phyloP scores from a whole-genome alignment of 2,113 vertebrate species.

The Podilymbus podiceps region DNA sequence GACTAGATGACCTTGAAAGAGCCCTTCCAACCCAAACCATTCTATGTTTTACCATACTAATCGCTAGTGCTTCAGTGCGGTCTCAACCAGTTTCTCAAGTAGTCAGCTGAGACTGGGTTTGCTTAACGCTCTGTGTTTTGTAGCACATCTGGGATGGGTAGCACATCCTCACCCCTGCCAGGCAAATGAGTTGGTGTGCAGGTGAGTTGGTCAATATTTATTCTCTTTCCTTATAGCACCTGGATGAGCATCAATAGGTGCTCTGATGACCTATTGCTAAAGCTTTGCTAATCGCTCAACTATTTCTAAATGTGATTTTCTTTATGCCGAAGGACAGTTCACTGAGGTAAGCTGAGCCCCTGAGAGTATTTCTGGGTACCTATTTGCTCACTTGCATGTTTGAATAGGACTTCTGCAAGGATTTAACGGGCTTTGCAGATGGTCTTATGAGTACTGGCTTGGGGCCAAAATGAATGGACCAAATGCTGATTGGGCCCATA shows the following conservation, averaged over 20 bases:
- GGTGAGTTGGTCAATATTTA: background rate
- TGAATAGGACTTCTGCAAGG: background rate
- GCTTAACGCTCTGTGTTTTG: background rate
- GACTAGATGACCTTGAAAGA: background rate
- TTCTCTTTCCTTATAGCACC: background rate
- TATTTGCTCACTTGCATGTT: background rate
- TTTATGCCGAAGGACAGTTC: background rate
- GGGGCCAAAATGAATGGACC: background rate
- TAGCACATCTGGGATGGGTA: background rate
- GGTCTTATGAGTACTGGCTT: background rate
- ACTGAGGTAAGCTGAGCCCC: background rate
- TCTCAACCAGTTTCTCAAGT: background rate
- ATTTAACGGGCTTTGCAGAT: background rate
- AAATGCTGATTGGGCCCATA: background rate
- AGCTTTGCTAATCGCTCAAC: background rate
- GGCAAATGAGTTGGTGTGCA: too few relatives aligned
- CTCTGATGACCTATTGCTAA: background rate
- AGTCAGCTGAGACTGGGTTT: background rate
- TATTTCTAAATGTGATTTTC: background rate
- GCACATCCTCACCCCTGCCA: background rate
- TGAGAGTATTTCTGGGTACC: background rate
- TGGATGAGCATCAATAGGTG: background rate
- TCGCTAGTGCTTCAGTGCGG: background rate
- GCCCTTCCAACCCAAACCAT: background rate
- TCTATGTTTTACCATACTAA: background rate